A percentile compares a stretch with the other conserved stretches of the same genome.
These are phyloP conservation scores for Vidua chalybeata DNA, from an alignment of 2,113 vertebrate genomes.

Conservation along the genomic window DNA sequence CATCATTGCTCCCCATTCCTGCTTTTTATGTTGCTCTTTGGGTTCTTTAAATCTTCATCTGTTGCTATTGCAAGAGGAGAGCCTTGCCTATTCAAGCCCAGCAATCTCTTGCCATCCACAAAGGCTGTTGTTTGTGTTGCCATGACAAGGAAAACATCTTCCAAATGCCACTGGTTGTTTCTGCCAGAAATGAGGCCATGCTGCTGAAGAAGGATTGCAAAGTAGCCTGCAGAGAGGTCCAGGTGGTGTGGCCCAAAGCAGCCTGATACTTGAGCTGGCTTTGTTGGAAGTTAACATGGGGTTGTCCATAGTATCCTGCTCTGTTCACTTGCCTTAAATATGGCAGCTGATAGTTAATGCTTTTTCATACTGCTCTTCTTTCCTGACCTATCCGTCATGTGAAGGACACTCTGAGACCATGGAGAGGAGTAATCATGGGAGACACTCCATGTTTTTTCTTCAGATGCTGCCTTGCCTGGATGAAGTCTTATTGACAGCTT, in stretches of 20 bases:
- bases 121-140: not conserved
- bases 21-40: not conserved
- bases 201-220: not conserved
- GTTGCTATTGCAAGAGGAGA: not conserved
- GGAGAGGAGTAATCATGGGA: not conserved
- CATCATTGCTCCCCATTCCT: not conserved
- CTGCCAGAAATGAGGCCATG: not conserved
- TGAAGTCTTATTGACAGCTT: not conserved
- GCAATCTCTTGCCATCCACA: not conserved
- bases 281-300: not conserved
- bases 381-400: not conserved
- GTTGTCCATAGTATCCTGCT: not conserved
- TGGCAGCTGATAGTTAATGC: not conserved
- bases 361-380: not conserved
- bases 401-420: not conserved
- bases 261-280: not conserved
- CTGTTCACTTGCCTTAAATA: not conserved
- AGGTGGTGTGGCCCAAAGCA: rapidly evolving
- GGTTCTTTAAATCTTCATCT: not conserved
- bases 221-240: not conserved
- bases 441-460: not conserved
- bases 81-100: not conserved
- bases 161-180: not conserved
- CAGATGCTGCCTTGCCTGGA: not conserved
- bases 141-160: not conserved